phyloP scores from a whole-genome alignment of 2,888 invertebrate genomes.

The Toxonevra muliebris region DNA sequence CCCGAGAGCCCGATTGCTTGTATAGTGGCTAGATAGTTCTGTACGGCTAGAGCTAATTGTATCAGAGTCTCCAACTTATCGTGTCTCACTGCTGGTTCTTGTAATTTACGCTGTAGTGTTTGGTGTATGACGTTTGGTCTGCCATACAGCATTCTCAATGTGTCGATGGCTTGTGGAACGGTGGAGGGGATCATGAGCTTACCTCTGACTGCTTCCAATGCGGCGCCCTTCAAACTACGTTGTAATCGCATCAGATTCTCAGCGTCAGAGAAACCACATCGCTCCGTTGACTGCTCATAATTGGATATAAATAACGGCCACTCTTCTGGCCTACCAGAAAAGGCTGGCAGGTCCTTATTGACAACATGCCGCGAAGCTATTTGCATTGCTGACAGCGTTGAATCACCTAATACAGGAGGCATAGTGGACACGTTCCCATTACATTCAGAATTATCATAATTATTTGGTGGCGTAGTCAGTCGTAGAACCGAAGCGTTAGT shows the following conservation, averaged over 20 bases:
- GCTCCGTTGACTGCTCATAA: conserved; percentile 36
- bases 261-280: not conserved
- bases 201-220: conserved; percentile 23
- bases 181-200: conserved; percentile 27
- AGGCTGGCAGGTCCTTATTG: conserved; percentile 30
- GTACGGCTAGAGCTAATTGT: not conserved
- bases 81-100: not conserved
- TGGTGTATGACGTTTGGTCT: conserved; percentile 24
- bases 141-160: conserved; percentile 28
- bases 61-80: not conserved
- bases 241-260: conserved; percentile 20
- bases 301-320: conserved; percentile 39
- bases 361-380: conserved; percentile 29
- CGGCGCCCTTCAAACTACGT: conserved; percentile 14
- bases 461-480: too few species aligned
- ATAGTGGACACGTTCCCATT: too few species aligned
- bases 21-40: conserved; percentile 28
- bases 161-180: conserved; percentile 18
- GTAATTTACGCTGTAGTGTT: not conserved
- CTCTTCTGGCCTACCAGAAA: conserved; percentile 33
- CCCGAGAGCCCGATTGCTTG: conserved; percentile 14
- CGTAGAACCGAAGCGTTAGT: too few species aligned
- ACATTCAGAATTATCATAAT: too few species aligned
- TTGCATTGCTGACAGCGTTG: conserved; percentile 18
- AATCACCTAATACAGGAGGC: too few species aligned